These are phyloP conservation scores for Nysson spinosus DNA, from an alignment of 2,888 invertebrate species.

Conservation along the genomic window DNA sequence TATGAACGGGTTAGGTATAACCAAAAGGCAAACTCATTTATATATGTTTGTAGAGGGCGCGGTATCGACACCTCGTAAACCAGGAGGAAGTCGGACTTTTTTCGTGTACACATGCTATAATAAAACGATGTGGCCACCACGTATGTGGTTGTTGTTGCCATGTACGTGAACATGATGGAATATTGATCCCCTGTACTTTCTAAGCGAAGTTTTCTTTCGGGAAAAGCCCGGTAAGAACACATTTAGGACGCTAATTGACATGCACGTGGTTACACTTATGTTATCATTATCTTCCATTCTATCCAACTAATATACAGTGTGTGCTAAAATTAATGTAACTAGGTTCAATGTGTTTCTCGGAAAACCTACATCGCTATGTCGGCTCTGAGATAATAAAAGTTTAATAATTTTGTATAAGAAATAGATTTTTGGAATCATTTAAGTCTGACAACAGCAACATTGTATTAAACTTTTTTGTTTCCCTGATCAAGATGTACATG, in stretches of 20 bases:
- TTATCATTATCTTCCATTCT: too few relatives aligned
- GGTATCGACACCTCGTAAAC: slow-evolving; percentile 63
- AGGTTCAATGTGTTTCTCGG: background rate
- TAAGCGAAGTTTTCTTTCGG: slow-evolving; percentile 33
- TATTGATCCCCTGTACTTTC: slow-evolving; percentile 44
- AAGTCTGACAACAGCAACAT: too few relatives aligned
- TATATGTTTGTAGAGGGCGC: slow-evolving; percentile 52
- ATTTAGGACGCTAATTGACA: background rate
- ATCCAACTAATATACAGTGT: too few relatives aligned
- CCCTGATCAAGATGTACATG: too few relatives aligned
- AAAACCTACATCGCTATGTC: background rate
- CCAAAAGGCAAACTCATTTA: slow-evolving; percentile 54
- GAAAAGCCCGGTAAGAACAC: slow-evolving; percentile 17
- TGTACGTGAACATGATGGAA: slow-evolving; percentile 38
- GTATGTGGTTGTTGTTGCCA: slow-evolving; percentile 37
- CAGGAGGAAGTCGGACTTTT: slow-evolving; percentile 57
- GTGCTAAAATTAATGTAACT: too few relatives aligned
- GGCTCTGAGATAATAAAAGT: too few relatives aligned
- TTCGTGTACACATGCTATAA: slow-evolving; percentile 46
- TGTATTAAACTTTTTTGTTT: too few relatives aligned
- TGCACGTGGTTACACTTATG: too few relatives aligned
- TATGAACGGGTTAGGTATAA: slow-evolving; percentile 13
- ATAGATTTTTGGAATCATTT: too few relatives aligned
- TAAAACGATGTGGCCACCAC: slow-evolving; percentile 59
- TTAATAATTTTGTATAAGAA: too few relatives aligned